Base-by-base conservation (phyloP, 2,797 vertebrate genomes). In the Tolypeutes matacus region DNA sequence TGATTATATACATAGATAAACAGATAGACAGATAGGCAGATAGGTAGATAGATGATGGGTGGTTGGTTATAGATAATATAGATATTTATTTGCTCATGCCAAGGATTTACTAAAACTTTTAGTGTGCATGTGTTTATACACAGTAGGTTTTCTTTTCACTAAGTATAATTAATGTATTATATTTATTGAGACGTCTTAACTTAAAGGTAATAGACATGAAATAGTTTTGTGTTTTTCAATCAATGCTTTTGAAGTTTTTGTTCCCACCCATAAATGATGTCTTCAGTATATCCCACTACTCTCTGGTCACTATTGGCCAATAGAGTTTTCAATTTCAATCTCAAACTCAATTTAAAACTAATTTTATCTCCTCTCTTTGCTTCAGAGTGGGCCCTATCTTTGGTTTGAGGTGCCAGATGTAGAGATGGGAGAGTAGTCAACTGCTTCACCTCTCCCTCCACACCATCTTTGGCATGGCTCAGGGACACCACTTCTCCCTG, bases 331-430 rank as follows among this genome's bases (percentile, higher is more conserved):
- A 82, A 15, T 62, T 86, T 81, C 34, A 88, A 5, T 72, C 60
- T 75, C 25, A 58, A 93, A 72, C 60, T 93, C 39, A 75, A 23
- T 75, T 89, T 29, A 86, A 81, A 86, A 86, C 12, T 67, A 34
- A 42, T 78, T 88, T 64, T 5, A 89, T 21, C 56, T 89, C 39
- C 39, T 76, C 9, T 70, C 34, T 70, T 62, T 89, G n/a, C 14
- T 25, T 13, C 70, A 73, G 25, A 91, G 12, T 2, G 73, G 56
- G 36, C 39, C 13, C 4, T 46, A 76, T 56, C 4, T 67, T 77
- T 25, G 77, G 31, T 69, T 69, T 85, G 23, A 70, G 39, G 56
- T 70, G 53, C 53, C 53, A 53, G 53, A 53, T 17, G 15, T 76
- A 10, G 5, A 64, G 25, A 56, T 29, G 10, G 23, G 5, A 46